Evolutionary conservation across 2,797 vertebrate species (phyloP).

Genomic region (Phaenicophaeus curvirostris): DNA sequence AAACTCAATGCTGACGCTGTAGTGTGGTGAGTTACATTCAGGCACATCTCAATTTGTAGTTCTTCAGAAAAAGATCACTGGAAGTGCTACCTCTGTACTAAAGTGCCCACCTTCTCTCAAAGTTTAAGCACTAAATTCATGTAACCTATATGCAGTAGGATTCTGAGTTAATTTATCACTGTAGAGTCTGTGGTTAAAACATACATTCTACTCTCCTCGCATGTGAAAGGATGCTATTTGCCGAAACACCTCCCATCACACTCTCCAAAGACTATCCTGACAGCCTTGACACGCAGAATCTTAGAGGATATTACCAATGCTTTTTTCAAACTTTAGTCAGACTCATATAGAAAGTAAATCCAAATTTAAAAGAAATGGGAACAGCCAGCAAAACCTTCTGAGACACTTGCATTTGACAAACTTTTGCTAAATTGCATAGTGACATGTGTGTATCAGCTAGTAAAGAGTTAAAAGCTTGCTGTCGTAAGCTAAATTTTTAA

Average conservation of each 20-base stretch:
- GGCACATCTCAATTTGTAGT: constrained; percentile 41
- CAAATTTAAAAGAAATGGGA: neutral
- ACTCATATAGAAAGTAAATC: constrained; percentile 4
- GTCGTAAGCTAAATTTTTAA: constrained; percentile 64
- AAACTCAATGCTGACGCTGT: constrained; percentile 63
- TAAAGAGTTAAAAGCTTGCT: constrained; percentile 48
- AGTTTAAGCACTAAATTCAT: constrained; percentile 37
- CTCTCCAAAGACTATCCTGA: constrained; percentile 25
- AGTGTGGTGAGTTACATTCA: constrained; percentile 60
- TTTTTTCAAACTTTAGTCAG: constrained; percentile 39
- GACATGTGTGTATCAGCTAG: constrained; percentile 31
- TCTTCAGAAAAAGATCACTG: constrained; percentile 34
- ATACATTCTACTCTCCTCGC: neutral
- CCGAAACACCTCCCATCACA: neutral
- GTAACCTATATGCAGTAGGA: neutral
- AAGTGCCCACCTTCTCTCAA: constrained; percentile 50
- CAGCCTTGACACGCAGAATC: constrained; percentile 32
- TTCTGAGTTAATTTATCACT: neutral
- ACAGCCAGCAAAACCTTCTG: neutral
- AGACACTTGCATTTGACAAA: constrained; percentile 40
- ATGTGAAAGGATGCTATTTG: neutral
- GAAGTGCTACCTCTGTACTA: constrained; percentile 31
- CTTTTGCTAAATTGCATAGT: constrained; percentile 71
- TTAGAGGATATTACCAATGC: constrained; percentile 1
- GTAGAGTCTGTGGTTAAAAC: neutral